Evolutionary conservation across 2,113 vertebrate genomes (phyloP), one percentile per base, ranked within the genome.

Genomic region (Anas platyrhynchos): DNA sequence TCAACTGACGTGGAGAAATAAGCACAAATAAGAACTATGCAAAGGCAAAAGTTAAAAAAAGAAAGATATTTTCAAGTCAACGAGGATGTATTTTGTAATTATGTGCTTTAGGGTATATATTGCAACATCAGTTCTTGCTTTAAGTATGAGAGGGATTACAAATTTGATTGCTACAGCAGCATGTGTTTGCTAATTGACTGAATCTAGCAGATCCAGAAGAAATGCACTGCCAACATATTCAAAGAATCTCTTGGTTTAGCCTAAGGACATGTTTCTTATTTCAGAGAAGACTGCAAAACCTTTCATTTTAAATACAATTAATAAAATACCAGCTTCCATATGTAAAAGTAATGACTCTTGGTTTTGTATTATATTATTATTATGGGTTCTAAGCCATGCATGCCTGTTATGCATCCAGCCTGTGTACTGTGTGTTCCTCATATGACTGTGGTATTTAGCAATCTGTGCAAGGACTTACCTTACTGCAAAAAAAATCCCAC

Each of bases 171-270:
- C 94, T 95, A 67, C 11, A 25, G 84, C 79, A 93, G 86, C 69
- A 66, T 78, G 68, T 76, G 61, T 91, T 89, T 89, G 77, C 93
- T 83, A 92, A 89, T 97, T 95, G 95, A 84, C 69, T 88, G 87
- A 89, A 97, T 96, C 82, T 96, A 96, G 87, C 76, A 92, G 93
- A 95, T 97, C 31, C 13, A 79, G 82, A 92, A 94, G 75, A 96
- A 96, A 55, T 56, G 32, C 75, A 79, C 56, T 87, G 88, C 92
- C 91, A 94, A 56, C 89, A 92, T 89, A 78, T 83, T 92, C 88
- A 96, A 89, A 96, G 90, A 76, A 92, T 88, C 43, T 97, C 94
- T 94, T 97, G 61, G 95, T 97, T 93, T 96, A 97, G 90, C 93
- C 97, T 85, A 83, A 88, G 91, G 92, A 62, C 27, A 13, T 61